Percentiles rank a stretch among this genome's conserved stretches.
Evolutionary conservation across 2,113 vertebrate genomes (phyloP).

Genomic region (Peromyscus californicus): DNA sequence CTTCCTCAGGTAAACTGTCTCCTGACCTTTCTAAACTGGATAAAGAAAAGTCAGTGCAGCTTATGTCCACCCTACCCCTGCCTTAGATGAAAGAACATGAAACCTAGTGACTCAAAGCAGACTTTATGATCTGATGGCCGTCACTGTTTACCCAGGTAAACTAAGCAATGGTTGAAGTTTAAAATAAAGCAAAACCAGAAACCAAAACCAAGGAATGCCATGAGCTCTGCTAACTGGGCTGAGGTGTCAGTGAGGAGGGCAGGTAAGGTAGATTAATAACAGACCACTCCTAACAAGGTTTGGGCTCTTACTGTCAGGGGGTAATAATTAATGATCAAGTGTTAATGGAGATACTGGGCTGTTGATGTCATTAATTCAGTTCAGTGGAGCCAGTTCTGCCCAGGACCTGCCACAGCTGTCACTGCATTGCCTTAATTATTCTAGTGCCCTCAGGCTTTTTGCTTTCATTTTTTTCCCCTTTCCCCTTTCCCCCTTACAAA

Average conservation of each 20-base stretch:
- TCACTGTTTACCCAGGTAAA: conserved; percentile 50
- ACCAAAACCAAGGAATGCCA: not conserved
- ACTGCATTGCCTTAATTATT: conserved; percentile 96
- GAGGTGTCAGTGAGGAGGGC: conserved; percentile 83
- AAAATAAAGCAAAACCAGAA: not conserved
- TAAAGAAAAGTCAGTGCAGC: not conserved
- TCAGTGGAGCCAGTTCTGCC: conserved; percentile 94
- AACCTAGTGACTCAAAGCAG: conserved; percentile 17
- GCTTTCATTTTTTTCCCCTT: conserved; percentile 76
- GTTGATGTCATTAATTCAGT: conserved; percentile 96
- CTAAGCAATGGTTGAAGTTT: conserved; percentile 49
- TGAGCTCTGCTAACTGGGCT: not conserved
- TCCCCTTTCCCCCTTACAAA: conserved; percentile 69
- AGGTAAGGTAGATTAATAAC: conserved; percentile 90
- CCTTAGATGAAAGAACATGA: not conserved
- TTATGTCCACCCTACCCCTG: not conserved
- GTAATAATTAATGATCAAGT: conserved; percentile 95
- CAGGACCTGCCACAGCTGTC: conserved; percentile 95
- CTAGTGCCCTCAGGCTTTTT: conserved; percentile 90
- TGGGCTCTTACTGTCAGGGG: conserved; percentile 90
- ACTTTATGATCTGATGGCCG: conserved; percentile 41
- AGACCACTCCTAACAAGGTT: conserved; percentile 88
- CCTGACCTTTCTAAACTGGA: conserved; percentile 13
- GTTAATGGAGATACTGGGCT: conserved; percentile 92
- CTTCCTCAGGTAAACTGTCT: conserved; percentile 45